Evolutionary conservation across 1,140 invertebrate genomes (phyloP), one percentile per base, ranked within the genome.

Genomic region (Nilaparvata lugens): DNA sequence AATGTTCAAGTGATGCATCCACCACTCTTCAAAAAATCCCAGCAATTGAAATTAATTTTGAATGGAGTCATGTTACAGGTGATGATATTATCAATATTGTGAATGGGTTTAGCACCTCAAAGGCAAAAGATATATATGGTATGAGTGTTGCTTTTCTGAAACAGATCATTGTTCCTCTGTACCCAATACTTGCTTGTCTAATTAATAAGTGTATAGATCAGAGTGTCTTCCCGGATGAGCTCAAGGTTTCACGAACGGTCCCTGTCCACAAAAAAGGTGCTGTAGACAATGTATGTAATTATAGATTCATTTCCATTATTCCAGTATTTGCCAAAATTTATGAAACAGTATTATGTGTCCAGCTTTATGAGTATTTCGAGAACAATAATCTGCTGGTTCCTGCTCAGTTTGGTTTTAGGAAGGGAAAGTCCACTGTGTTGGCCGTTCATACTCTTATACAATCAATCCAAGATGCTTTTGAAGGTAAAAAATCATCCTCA

Each of bases 331-430:
- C 19, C 3, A 52, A 25, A 11, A 19, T 25, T 24, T 48, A 9
- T n/a, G n/a, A n/a, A n/a, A n/a, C n/a, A n/a, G n/a, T n/a, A n/a
- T n/a, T n/a, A n/a, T n/a, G n/a, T n/a, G n/a, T n/a, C n/a, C n/a
- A n/a, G n/a, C n/a, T n/a, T n/a, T n/a, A n/a, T n/a, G n/a, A n/a
- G n/a, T n/a, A n/a, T n/a, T n/a, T n/a, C n/a, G n/a, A n/a, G n/a
- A n/a, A n/a, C n/a, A n/a, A n/a, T n/a, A n/a, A n/a, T 16, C 51
- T 52, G 13, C 51, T 52, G 51, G 19, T 52, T 11, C 13, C 51
- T 21, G 51, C 21, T 52, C 19, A 52, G 25, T 52, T 52, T 52
- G 51, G 51, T 9, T 52, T 52, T 25, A 52, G 14, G 19, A 52
- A 19, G 19, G 51, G 21, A 21, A 52, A 19, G 25, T 52, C 51